Evolutionary conservation across 2,888 invertebrate species (phyloP), one percentile per base, ranked within the genome.

Genomic region (Trimorus sp.): DNA sequence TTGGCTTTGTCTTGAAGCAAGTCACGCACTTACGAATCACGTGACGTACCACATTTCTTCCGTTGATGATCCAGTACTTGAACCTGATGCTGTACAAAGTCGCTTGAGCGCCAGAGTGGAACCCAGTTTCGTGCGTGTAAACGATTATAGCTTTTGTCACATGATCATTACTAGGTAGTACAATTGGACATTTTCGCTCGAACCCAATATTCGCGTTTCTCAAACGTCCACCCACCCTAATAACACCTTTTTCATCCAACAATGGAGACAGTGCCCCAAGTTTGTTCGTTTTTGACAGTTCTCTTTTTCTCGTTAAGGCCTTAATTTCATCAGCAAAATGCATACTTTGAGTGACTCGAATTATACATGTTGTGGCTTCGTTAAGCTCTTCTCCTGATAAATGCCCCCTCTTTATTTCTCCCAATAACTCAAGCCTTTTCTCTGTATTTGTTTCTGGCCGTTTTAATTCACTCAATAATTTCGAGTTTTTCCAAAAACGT

Each of bases 21-120:
- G 1, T 45, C 45, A 15, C 16, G 12, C 12, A 45, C 12, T 45
- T 12, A 45, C 45, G 45, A 45, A 45, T 45, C 7, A 51, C 14
- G n/a, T 82, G 65, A 2, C 66, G 53, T 1, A 71, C 53, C 58
- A 54, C 51, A 15, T 62, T 73, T 15, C 53, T 63, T 0, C 78
- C 76, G 26, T 82, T 60, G 4, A 82, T 45, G 9, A 69, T n/a
- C 83, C 81, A 63, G 15, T 45, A 63, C 45, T 11, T 65, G n/a
- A 51, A 48, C 9, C 79, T 60, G 12, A 80, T 38, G 0, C 37
- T 14, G 37, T 82, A 70, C 1, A 84, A 40, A 1, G 82, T 82
- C 0, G 73, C n/a, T 26, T 85, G 83, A 0, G 66, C 54, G 5
- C 83, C 85, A 0, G 83, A 58, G 48, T 86, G 85, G 5, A 69